phyloP scores from a whole-genome alignment of 2,888 invertebrate genomes.

The Tetragonula carbonaria region DNA sequence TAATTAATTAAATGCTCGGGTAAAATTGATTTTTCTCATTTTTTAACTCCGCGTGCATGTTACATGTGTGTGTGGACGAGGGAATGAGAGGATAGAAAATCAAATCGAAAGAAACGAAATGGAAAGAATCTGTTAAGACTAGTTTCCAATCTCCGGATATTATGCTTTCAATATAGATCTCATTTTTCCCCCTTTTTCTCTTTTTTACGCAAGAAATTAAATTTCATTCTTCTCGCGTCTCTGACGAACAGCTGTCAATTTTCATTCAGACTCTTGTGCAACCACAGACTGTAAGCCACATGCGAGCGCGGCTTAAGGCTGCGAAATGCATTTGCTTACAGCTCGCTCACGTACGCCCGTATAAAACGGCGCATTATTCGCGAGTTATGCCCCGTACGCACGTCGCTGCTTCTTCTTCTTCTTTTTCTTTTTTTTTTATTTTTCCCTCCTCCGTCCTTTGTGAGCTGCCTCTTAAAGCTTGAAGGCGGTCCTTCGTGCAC shows the following conservation, averaged over 20 bases:
- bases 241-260: too few relatives aligned
- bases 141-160: too few relatives aligned
- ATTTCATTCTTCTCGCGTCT: too few relatives aligned
- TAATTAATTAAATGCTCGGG: too few relatives aligned
- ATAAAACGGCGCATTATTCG: constrained; percentile 76
- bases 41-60: too few relatives aligned
- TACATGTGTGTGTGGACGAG: not conserved
- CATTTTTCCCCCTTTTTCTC: too few relatives aligned
- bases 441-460: constrained; percentile 41
- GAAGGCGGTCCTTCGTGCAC: constrained; percentile 62
- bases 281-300: constrained; percentile 10
- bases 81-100: not conserved
- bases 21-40: not conserved
- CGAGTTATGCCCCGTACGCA: constrained; percentile 73
- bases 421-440: constrained; percentile 39
- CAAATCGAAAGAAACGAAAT: not conserved
- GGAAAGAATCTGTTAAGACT: too few relatives aligned
- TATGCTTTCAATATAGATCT: too few relatives aligned
- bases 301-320: constrained; percentile 57
- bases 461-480: constrained; percentile 64
- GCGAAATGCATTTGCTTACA: constrained; percentile 71
- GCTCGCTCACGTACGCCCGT: constrained; percentile 70
- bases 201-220: too few relatives aligned
- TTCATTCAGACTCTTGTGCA: not conserved
- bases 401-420: constrained; percentile 59